These are phyloP conservation scores for Cryptophagus acutangulus DNA, from an alignment of 2,888 invertebrate species.

Conservation along the genomic window DNA sequence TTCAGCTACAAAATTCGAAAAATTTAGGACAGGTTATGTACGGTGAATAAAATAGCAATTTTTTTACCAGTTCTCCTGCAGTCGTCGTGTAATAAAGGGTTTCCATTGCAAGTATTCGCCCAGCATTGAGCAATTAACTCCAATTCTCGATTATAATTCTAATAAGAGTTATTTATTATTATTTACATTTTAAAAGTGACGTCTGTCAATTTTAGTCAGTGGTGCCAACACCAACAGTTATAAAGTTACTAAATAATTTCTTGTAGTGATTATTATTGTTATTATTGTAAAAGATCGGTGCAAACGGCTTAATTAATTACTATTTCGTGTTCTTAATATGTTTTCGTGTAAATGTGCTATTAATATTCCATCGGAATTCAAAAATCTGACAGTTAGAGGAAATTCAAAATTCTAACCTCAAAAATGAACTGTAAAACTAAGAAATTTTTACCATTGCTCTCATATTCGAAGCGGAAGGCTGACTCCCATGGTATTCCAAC, in stretches of 20 bases:
- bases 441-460: slow-evolving; percentile 36
- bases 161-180: slow-evolving; percentile 26
- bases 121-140: slow-evolving; percentile 45
- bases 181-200: too few species aligned
- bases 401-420: too few species aligned
- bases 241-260: too few species aligned
- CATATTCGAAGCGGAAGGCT: slow-evolving; percentile 44
- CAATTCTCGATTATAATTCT: slow-evolving; percentile 43
- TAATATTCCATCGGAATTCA: too few species aligned
- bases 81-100: slow-evolving; percentile 38
- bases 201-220: too few species aligned
- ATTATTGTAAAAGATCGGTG: too few species aligned
- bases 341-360: too few species aligned
- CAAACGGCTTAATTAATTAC: too few species aligned
- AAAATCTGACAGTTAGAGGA: too few species aligned
- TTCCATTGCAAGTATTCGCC: slow-evolving; percentile 43
- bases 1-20: slow-evolving; percentile 22
- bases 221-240: too few species aligned
- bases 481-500: slow-evolving; percentile 36
- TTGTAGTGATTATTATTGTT: too few species aligned
- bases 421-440: not conserved
- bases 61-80: slow-evolving; percentile 41
- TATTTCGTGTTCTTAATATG: too few species aligned
- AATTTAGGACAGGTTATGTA: slow-evolving; percentile 2
- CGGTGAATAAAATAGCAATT: not conserved